Base-by-base conservation (phyloP, 2,797 vertebrate species). In the Semotilus atromaculatus region DNA sequence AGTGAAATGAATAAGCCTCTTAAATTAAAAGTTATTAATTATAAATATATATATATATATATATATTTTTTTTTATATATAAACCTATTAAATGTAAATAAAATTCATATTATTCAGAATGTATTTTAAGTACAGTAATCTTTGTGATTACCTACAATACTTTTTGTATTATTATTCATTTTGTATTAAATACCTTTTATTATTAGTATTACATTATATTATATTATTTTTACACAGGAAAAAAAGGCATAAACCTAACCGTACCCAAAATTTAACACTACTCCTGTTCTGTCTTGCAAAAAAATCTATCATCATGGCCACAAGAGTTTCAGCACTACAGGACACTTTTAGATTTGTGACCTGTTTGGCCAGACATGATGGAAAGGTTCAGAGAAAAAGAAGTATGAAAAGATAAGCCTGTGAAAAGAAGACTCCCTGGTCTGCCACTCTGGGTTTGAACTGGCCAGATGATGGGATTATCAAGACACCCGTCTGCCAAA, bases 341-440 rank as follows among this genome's bases (percentile, higher is more conserved):
- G 40, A 38, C 51, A 31, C 16, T 34, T 53, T 34, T n/a, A 40
- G 45, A 29, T 43, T 43, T 29, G 23, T 31, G 13, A 14, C 53
- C 68, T 62, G 68, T 73, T 82, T 72, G 38, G 36, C 26, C 53
- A 72, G 68, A 58, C 55, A 60, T 48, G 83, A 85, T 81, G 84
- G 83, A 86, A 83, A 66, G 62, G 81, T 81, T 74, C 43, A 68
- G 64, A 67, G 16, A 83, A 55, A 51, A 60, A 38, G 64, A 86
- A 72, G 82, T 67, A 53, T 85, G 88, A 92, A 91, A 91, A 88
- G 88, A 88, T 88, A 86, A 36, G 87, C 87, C 89, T 87, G 4
- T 0, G 13, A 48, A 89, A 75, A 66, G 31, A 75, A 43, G 68
- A 72, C 70, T 81, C 36, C 80, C 71, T 85, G 70, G 48, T 45